Percentiles rank a stretch among this genome's conserved stretches.
Conservation (phyloP, 2,113 vertebrate species). For the Noturus placidus region DNA sequence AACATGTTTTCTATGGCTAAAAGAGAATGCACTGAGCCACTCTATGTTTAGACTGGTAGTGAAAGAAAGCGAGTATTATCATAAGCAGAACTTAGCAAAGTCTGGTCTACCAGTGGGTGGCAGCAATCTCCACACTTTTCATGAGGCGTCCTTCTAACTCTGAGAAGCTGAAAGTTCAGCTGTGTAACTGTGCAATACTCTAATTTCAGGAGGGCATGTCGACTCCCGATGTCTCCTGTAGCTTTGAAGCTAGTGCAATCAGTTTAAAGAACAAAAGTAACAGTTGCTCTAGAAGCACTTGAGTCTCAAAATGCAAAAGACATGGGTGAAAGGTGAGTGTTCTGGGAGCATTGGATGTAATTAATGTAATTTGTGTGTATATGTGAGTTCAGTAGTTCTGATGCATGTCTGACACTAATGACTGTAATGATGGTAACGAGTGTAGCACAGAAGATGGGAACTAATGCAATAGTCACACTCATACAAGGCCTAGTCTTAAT, state of each 20-base stretch:
- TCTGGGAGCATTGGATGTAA: neutral
- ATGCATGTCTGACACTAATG: neutral
- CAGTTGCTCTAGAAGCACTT: slow-evolving; percentile 9
- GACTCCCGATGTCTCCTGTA: slow-evolving; percentile 21
- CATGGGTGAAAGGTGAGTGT: slow-evolving; percentile 1
- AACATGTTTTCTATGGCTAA: neutral
- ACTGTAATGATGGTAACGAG: slow-evolving; percentile 32
- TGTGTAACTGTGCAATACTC: slow-evolving; percentile 46
- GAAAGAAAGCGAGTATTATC: neutral
- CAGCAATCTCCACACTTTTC: slow-evolving; percentile 76
- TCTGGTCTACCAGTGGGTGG: slow-evolving; percentile 75
- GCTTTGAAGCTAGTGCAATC: slow-evolving; percentile 39
- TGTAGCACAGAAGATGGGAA: slow-evolving; percentile 2
- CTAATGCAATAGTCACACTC: slow-evolving; percentile 36
- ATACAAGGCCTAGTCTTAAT: slow-evolving; percentile 6
- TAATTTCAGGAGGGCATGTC: slow-evolving; percentile 23
- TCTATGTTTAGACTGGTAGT: neutral
- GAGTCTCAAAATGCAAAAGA: slow-evolving; percentile 18
- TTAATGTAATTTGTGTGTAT: slow-evolving; percentile 4
- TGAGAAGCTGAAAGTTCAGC: slow-evolving; percentile 13
- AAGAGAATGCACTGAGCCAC: neutral
- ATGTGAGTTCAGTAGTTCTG: neutral
- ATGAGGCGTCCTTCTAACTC: neutral
- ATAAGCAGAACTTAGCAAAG: neutral
- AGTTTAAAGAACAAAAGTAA: slow-evolving; percentile 11